Evolutionary conservation across 1,140 invertebrate species (phyloP).

Genomic region (Zaprionus vittiger): DNA sequence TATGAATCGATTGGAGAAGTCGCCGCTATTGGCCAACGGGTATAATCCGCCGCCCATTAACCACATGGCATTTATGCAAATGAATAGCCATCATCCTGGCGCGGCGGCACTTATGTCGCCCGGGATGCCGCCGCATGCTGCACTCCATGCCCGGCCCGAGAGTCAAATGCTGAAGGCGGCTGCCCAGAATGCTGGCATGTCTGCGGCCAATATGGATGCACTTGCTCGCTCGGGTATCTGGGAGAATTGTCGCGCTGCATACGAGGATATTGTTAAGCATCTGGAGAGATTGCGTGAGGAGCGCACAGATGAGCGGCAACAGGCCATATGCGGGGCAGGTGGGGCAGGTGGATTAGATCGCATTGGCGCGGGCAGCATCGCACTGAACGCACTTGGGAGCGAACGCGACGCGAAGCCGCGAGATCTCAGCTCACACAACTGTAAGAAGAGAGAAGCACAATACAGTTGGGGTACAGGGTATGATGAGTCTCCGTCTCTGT

Average conservation of each 20-base stretch:
- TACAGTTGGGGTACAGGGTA: not conserved
- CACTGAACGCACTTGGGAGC: constrained; percentile 25
- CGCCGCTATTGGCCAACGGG: constrained; percentile 95
- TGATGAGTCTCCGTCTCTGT: constrained; percentile 7
- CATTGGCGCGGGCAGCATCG: constrained; percentile 85
- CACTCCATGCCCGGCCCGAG: constrained; percentile 88
- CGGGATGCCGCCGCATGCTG: constrained; percentile 93
- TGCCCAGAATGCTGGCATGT: constrained; percentile 86
- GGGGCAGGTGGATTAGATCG: constrained; percentile 27
- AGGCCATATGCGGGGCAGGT: constrained; percentile 85
- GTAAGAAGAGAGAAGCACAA: constrained; percentile 85
- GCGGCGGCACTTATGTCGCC: constrained; percentile 92
- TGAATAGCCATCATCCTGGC: constrained; percentile 88
- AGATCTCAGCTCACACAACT: constrained; percentile 93
- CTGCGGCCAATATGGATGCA: constrained; percentile 92
- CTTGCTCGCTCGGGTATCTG: constrained; percentile 95
- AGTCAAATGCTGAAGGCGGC: constrained; percentile 91
- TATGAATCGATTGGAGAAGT: constrained; percentile 95
- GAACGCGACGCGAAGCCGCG: constrained; percentile 89
- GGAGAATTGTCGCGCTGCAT: constrained; percentile 96
- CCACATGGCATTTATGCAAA: constrained; percentile 95
- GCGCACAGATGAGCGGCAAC: constrained; percentile 87
- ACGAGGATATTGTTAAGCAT: constrained; percentile 96
- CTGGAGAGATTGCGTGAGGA: constrained; percentile 95
- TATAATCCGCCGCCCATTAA: constrained; percentile 97